Percentiles rank a stretch among this genome's conserved stretches.
Evolutionary conservation across 1,140 invertebrate genomes (phyloP).

Genomic region (Meloidogyne chitwoodi): DNA sequence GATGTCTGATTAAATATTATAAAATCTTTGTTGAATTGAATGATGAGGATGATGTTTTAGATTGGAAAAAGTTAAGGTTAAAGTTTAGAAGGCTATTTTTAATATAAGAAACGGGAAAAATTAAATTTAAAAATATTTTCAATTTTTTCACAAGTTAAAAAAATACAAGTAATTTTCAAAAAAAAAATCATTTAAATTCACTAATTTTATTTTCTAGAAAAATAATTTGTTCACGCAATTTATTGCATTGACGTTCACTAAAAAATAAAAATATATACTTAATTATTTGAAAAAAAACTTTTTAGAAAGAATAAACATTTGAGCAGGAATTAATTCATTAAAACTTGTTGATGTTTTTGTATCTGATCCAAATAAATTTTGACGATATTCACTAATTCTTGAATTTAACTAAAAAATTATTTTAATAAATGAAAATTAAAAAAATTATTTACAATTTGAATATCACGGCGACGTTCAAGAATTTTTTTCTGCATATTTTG

Average conservation of each 20-base stretch:
- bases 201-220: background rate
- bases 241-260: conserved; percentile 6
- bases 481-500: background rate
- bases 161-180: no score
- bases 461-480: background rate
- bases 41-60: no score
- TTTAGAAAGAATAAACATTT: conserved; percentile 4
- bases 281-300: conserved; percentile 5
- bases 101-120: no score
- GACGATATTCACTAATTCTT: background rate
- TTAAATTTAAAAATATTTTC: no score
- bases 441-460: background rate
- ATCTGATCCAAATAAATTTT: background rate
- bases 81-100: no score
- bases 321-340: conserved; percentile 6
- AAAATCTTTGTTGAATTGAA: no score
- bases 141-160: no score
- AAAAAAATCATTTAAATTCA: background rate
- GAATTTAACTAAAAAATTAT: background rate
- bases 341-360: background rate
- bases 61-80: no score
- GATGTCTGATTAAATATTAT: no score
- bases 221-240: conserved; percentile 1
- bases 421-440: background rate
- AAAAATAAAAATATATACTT: background rate